Percentiles rank a stretch among this genome's conserved stretches.
Conservation (phyloP, 2,113 vertebrate genomes). For the Cricetomys ansorgei region DNA sequence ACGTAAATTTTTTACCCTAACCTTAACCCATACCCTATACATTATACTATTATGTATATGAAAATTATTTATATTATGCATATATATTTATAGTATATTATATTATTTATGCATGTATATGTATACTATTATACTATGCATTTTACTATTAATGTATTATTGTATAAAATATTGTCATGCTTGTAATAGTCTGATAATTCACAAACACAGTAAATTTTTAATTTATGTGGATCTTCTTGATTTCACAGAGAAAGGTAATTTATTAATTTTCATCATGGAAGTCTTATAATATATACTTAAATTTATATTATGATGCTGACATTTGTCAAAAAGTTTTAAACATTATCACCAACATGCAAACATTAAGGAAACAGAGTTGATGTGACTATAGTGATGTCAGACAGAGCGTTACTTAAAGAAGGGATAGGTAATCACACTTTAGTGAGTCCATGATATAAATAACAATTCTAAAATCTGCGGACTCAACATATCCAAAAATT, state of each 20-base stretch:
- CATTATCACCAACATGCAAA: not conserved
- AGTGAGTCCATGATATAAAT: not conserved
- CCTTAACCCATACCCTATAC: no score
- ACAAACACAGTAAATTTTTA: not conserved
- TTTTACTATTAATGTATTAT: not conserved
- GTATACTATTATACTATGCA: no score
- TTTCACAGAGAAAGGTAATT: not conserved
- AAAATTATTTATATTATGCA: no score
- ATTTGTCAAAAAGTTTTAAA: not conserved
- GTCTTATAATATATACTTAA: not conserved
- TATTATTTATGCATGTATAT: no score
- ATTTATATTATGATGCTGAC: not conserved
- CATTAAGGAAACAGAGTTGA: not conserved
- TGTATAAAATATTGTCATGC: not conserved
- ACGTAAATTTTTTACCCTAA: no score
- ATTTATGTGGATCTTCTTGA: not conserved
- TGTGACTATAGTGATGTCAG: not conserved
- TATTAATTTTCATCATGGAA: not conserved
- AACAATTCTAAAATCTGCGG: not conserved
- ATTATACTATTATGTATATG: no score
- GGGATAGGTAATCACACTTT: not conserved
- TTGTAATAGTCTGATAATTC: not conserved
- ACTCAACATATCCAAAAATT: not conserved
- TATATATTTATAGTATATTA: no score
- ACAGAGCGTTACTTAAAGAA: not conserved